Evolutionary conservation across 2,113 vertebrate genomes (phyloP).

Genomic region (Oostethus manadensis): DNA sequence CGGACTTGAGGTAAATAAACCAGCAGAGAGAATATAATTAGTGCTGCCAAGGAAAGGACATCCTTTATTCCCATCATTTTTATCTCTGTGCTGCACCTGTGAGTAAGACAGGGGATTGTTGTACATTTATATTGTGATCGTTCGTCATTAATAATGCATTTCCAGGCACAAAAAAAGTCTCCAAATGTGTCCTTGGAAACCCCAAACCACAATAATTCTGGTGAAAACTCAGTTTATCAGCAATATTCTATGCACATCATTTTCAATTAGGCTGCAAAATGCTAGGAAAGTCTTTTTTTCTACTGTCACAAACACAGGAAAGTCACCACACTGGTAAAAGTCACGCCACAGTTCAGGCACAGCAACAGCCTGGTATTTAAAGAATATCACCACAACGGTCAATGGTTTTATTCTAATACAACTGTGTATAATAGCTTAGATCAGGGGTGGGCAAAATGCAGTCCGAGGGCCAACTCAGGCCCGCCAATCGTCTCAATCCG

Average conservation of each 20-base stretch:
- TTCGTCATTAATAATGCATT: slow-evolving; percentile 53
- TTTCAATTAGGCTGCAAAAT: slow-evolving; percentile 5
- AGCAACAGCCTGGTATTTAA: too few relatives aligned
- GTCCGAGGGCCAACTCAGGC: too few relatives aligned
- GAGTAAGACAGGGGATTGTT: slow-evolving; percentile 22
- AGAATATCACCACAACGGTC: too few relatives aligned
- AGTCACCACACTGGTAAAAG: neutral
- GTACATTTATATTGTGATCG: slow-evolving; percentile 32
- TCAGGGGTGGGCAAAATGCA: too few relatives aligned
- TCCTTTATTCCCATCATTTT: slow-evolving; percentile 47
- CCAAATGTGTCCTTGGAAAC: slow-evolving; percentile 4
- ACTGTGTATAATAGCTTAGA: too few relatives aligned
- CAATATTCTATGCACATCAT: neutral
- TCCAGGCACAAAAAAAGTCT: neutral
- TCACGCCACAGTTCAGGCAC: too few relatives aligned
- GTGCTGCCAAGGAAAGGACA: slow-evolving; percentile 30
- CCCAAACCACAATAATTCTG: neutral
- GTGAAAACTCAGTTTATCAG: neutral
- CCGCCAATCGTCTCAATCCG: too few relatives aligned
- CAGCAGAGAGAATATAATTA: slow-evolving; percentile 17
- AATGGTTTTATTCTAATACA: neutral
- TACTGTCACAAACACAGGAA: neutral
- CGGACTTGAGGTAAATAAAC: slow-evolving; percentile 42
- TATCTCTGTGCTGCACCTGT: slow-evolving; percentile 54
- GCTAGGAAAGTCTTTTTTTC: too few relatives aligned